phyloP scores from a whole-genome alignment of 2,797 vertebrate genomes.

The Acanthornis magna region DNA sequence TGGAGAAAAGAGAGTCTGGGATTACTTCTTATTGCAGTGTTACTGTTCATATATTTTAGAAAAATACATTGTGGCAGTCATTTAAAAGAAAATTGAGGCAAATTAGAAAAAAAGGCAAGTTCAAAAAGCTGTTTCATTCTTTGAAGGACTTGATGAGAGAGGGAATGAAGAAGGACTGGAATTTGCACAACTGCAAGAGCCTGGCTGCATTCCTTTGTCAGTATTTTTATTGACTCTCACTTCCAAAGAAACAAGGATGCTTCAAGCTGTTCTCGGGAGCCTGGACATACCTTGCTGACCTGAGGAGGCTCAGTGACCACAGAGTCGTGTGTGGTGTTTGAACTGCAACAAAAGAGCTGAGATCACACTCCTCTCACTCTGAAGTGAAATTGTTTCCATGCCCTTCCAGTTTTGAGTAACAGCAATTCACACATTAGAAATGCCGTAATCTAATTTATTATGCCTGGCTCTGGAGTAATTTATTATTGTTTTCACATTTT shows the following conservation, averaged over 20 bases:
- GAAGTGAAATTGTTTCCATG: background rate
- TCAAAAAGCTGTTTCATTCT: conserved; percentile 1
- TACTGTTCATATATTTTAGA: background rate
- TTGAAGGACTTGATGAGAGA: background rate
- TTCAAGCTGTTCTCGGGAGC: background rate
- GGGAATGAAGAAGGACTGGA: conserved; percentile 10
- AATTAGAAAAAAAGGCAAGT: background rate
- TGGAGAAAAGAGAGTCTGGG: background rate
- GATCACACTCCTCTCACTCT: background rate
- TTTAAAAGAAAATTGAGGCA: background rate
- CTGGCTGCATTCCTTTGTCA: conserved; percentile 18
- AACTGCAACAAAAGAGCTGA: background rate
- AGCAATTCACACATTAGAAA: background rate
- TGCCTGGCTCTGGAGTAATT: background rate
- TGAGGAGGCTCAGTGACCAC: background rate
- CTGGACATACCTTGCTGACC: background rate
- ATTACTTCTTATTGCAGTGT: background rate
- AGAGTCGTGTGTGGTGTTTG: background rate
- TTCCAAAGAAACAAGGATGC: conserved; percentile 7
- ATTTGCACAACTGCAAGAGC: background rate
- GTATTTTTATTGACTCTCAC: conserved; percentile 27
- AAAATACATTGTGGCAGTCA: background rate
- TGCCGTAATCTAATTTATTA: background rate
- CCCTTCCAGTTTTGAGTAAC: background rate
- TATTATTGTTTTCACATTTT: background rate